A percentile compares a stretch with the other conserved stretches of the same genome.
phyloP scores from a whole-genome alignment of 2,888 invertebrate genomes.

The Hyposoter didymator region DNA sequence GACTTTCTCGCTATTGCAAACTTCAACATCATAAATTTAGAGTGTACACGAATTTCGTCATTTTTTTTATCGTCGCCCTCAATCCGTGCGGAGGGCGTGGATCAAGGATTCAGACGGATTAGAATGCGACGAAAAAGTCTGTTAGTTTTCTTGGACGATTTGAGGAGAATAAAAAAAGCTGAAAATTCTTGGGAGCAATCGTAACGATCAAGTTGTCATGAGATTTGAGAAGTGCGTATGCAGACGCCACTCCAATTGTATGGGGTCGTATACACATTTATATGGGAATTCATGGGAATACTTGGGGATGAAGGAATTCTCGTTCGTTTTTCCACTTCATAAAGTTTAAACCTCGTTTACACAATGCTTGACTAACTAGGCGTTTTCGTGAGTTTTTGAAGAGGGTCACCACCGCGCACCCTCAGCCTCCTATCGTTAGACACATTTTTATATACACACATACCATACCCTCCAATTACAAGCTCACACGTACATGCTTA shows the following conservation, averaged over 20 bases:
- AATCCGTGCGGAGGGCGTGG: neutral
- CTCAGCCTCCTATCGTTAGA: conserved; percentile 32
- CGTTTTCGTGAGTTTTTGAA: conserved; percentile 78
- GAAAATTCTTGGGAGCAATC: conserved; percentile 23
- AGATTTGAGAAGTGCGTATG: conserved; percentile 69
- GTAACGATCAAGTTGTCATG: conserved; percentile 78
- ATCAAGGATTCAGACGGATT: neutral
- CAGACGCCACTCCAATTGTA: conserved; percentile 1
- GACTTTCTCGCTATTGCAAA: too few relatives aligned
- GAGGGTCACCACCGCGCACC: conserved; percentile 80
- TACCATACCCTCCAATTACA: conserved; percentile 24
- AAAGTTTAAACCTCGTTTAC: conserved; percentile 71
- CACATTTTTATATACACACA: conserved; percentile 11
- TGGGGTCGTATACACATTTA: neutral
- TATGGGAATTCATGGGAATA: conserved; percentile 8
- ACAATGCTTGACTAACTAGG: conserved; percentile 81
- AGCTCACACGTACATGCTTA: conserved; percentile 8
- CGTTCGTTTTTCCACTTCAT: conserved; percentile 77
- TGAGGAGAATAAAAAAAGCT: conserved; percentile 15
- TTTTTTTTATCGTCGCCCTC: neutral
- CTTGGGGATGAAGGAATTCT: conserved; percentile 39
- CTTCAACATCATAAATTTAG: too few relatives aligned
- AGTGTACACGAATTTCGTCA: neutral
- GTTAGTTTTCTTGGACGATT: neutral
- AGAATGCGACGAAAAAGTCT: neutral